phyloP scores from a whole-genome alignment of 2,113 vertebrate species.

The Psettodes erumei region DNA sequence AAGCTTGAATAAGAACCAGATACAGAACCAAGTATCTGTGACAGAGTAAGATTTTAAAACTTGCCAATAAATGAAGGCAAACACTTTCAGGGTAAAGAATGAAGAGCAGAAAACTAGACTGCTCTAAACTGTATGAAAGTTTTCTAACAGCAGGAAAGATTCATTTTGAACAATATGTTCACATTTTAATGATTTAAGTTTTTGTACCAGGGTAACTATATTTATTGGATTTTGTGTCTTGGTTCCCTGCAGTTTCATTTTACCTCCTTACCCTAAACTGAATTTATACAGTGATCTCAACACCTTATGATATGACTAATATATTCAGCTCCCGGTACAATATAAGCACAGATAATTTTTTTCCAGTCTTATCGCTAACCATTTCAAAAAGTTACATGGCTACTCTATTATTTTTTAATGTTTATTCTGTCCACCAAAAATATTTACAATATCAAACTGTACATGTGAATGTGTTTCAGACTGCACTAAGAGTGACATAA shows the following conservation, averaged over 20 bases:
- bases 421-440: background rate
- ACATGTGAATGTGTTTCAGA: background rate
- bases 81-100: conserved; percentile 25
- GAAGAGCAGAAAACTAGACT: conserved; percentile 44
- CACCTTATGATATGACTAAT: conserved; percentile 5
- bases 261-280: conserved; percentile 34
- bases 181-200: conserved; percentile 36
- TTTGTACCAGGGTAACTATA: conserved; percentile 9
- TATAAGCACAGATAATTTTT: conserved; percentile 10
- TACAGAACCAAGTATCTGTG: conserved; percentile 10
- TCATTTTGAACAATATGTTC: conserved; percentile 43
- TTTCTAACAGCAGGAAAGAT: conserved; percentile 40
- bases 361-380: background rate
- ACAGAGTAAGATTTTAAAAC: conserved; percentile 14
- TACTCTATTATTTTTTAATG: background rate
- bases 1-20: background rate
- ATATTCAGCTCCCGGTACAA: conserved; percentile 9
- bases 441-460: background rate
- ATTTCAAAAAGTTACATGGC: background rate
- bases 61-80: conserved; percentile 8
- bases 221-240: conserved; percentile 33
- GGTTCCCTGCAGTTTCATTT: conserved; percentile 46
- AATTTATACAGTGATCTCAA: conserved; percentile 40
- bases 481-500: background rate
- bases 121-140: conserved; percentile 41